Percentiles rank a stretch among this genome's conserved stretches.
These are phyloP conservation scores for Globodera rostochiensis DNA, from an alignment of 1,140 invertebrate genomes.

Conservation along the genomic window DNA sequence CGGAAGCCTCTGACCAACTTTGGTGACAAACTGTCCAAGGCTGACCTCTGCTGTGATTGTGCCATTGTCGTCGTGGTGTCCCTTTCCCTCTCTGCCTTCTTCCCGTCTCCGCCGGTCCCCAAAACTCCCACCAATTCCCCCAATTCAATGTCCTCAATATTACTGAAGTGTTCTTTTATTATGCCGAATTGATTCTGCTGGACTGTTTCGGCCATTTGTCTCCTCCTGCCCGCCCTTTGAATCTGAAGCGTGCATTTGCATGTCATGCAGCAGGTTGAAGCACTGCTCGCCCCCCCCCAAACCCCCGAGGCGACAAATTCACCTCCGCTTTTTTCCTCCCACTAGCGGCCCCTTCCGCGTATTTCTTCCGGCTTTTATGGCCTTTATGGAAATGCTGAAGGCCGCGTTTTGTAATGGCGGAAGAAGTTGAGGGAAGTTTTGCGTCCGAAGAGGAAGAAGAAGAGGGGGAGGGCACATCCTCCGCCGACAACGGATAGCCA, in stretches of 20 bases:
- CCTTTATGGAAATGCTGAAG: neutral
- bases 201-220: neutral
- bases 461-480: neutral
- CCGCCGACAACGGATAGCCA: constrained; percentile 1
- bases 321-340: no score
- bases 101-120: neutral
- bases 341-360: neutral
- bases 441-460: neutral
- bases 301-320: no score
- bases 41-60: neutral
- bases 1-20: neutral
- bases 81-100: neutral
- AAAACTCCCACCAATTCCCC: neutral
- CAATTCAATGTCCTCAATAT: constrained; percentile 32
- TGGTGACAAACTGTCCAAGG: neutral
- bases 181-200: neutral
- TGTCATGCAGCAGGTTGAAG: neutral
- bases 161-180: constrained; percentile 2
- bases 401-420: neutral
- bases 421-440: neutral
- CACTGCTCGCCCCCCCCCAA: neutral
- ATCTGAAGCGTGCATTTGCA: neutral
- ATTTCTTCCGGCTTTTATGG: neutral
- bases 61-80: neutral
- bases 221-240: constrained; percentile 7